Evolutionary conservation across 2,888 invertebrate genomes (phyloP), one percentile per base, ranked within the genome.

Genomic region (Tiliacea aurago): DNA sequence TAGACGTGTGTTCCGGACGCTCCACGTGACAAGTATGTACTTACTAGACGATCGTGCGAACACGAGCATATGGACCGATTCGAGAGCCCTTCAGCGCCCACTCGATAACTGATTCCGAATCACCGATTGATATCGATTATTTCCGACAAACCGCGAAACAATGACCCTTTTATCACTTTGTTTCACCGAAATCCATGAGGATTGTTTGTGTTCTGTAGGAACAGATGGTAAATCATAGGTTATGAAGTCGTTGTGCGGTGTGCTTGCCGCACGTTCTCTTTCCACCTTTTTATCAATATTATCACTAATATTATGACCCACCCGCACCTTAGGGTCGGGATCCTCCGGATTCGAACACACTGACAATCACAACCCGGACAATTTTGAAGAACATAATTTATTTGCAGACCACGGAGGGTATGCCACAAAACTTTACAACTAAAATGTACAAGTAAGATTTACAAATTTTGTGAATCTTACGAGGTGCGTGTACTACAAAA

Each of bases 81-180:
- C 86, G 88, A 93, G 93, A 85, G 91, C 88, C 78, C 92, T 92
- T 87, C 85, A 83, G 70, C 81, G 80, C 81, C 89, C 90, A 91
- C 92, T 93, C 91, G 89, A 93, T 91, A 91, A 89, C 90, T 90
- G 93, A 93, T 91, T 93, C 91, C 89, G 88, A 93, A 89, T 90
- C 92, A 88, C 72, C 87, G 90, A 90, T 91, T 92, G 90, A 89
- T 92, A 92, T 93, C 91, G 92, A 93, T 91, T 91, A 90, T 88
- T 84, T 80, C 81, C 77, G 80, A 84, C 86, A 86, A 87, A 87
- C 88, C 87, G 86, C 84, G 81, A 90, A 91, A 92, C 92, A 91
- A 92, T 90, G 87, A 87, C 82, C 87, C 84, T 88, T 90, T 90
- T 84, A 81, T 79, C 87, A 86, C 84, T 87, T 85, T 75, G 83